phyloP scores from a whole-genome alignment of 2,888 invertebrate species.

The Enchytraeus crypticus region DNA sequence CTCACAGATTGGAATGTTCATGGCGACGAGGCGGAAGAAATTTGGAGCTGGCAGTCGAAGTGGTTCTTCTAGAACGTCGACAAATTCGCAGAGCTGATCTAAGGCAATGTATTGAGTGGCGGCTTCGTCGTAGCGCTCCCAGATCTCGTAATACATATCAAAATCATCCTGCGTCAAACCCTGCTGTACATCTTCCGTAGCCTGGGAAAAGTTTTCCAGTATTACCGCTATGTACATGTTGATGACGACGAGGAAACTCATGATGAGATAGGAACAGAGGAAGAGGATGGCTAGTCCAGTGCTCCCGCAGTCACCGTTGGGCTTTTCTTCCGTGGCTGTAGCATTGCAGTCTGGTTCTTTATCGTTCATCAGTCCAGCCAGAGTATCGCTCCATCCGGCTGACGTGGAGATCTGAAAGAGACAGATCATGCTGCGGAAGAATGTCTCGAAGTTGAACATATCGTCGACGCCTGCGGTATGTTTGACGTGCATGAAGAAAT shows the following conservation, averaged over 20 bases:
- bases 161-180: slow-evolving; percentile 91
- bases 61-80: slow-evolving; percentile 91
- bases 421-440: slow-evolving; percentile 94
- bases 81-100: slow-evolving; percentile 81
- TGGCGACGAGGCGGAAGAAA: slow-evolving; percentile 89
- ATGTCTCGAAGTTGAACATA: slow-evolving; percentile 94
- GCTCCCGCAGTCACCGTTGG: slow-evolving; percentile 69
- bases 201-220: slow-evolving; percentile 95
- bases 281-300: slow-evolving; percentile 88
- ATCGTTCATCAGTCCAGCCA: slow-evolving; percentile 87
- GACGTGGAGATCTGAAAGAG: slow-evolving; percentile 70
- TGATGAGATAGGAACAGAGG: slow-evolving; percentile 88
- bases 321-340: slow-evolving; percentile 18
- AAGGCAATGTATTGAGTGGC: slow-evolving; percentile 94
- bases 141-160: slow-evolving; percentile 98
- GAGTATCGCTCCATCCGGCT: slow-evolving; percentile 82
- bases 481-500: slow-evolving; percentile 97
- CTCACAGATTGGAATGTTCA: slow-evolving; percentile 97
- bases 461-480: slow-evolving; percentile 88
- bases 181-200: slow-evolving; percentile 82
- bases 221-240: slow-evolving; percentile 99
- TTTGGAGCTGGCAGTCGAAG: slow-evolving; percentile 92
- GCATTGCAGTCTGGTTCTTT: slow-evolving; percentile 13
- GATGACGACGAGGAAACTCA: slow-evolving; percentile 95
- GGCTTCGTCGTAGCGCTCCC: slow-evolving; percentile 97